Evolutionary conservation across 2,888 invertebrate genomes (phyloP).

Genomic region (Atrina japonica): DNA sequence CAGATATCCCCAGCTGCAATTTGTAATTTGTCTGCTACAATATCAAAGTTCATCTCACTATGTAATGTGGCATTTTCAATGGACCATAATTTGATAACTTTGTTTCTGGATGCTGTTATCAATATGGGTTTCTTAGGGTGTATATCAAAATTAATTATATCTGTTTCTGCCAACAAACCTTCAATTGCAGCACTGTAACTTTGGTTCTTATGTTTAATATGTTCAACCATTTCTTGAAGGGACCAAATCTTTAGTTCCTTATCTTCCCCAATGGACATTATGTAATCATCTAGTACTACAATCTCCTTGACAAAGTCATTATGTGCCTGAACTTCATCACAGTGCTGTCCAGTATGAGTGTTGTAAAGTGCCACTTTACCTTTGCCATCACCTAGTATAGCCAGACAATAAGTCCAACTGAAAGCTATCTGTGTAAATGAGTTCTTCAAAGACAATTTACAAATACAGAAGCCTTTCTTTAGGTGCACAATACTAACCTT

Average conservation of each 20-base stretch:
- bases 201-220: slow-evolving; percentile 9
- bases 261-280: slow-evolving; percentile 48
- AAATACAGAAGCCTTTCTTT: slow-evolving; percentile 9
- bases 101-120: background rate
- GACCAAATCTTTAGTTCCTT: slow-evolving; percentile 58
- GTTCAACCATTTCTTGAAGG: slow-evolving; percentile 40
- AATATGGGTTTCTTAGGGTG: slow-evolving; percentile 41
- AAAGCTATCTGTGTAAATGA: slow-evolving; percentile 49
- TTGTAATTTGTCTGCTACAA: background rate
- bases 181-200: background rate
- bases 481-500: slow-evolving; percentile 45
- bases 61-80: background rate
- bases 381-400: slow-evolving; percentile 51
- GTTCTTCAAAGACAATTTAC: slow-evolving; percentile 40
- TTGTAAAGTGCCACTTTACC: slow-evolving; percentile 57
- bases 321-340: slow-evolving; percentile 51
- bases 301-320: slow-evolving; percentile 34
- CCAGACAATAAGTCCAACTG: slow-evolving; percentile 54
- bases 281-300: slow-evolving; percentile 41
- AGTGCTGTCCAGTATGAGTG: slow-evolving; percentile 38
- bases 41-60: background rate
- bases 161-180: slow-evolving; percentile 41
- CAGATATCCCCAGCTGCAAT: background rate
- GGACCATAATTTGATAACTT: background rate
- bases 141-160: slow-evolving; percentile 43